Base-by-base conservation (phyloP, 2,113 vertebrate species). In the Todiramphus saurophagus region DNA sequence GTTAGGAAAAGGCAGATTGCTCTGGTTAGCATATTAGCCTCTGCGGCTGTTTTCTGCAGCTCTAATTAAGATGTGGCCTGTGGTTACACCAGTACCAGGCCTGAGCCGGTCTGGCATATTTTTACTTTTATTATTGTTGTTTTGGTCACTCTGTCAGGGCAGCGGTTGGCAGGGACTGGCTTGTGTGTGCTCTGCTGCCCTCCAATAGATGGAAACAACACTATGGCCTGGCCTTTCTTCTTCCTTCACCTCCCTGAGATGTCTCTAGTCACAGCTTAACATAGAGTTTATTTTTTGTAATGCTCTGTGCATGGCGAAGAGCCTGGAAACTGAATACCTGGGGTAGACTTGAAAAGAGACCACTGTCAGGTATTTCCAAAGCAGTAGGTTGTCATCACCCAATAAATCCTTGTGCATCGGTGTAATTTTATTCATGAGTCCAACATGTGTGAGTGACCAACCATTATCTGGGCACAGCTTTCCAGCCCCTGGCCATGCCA, bases 31-130 rank as follows among this genome's bases (percentile, higher is more conserved):
- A 19, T 4, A 11, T 83, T 74, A 67, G 51, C 72, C 85, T 88
- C 68, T 68, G 72, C 70, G 79, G 46, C 82, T 80, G 37, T 59
- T 64, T 86, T 93, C 72, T 88, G 72, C 83, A 89, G 33, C 56
- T 86, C 67, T 89, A 88, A 94, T 94, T 72, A 88, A 55, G 53
- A 79, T 5, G 8, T 37, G 88, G 63, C 68, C 84, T 90, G 92
- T 93, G 87, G 79, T 89, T 88, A 74, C 35, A 56, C 64, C 43
- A 46, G 41, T 50, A 33, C 2, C 0, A 1, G 11, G 59, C 35
- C 37, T 83, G 33, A 92, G 37, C 74, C 63, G 24, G 68, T 16
- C 51, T 83, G 84, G 63, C 25, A 27, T 88, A 67, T 51, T 90
- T 90, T 86, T 92, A 44, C 63, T 89, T 27, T 70, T 81, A 59